Conservation (phyloP, 2,113 vertebrate species). For the Hoplias malabaricus region DNA sequence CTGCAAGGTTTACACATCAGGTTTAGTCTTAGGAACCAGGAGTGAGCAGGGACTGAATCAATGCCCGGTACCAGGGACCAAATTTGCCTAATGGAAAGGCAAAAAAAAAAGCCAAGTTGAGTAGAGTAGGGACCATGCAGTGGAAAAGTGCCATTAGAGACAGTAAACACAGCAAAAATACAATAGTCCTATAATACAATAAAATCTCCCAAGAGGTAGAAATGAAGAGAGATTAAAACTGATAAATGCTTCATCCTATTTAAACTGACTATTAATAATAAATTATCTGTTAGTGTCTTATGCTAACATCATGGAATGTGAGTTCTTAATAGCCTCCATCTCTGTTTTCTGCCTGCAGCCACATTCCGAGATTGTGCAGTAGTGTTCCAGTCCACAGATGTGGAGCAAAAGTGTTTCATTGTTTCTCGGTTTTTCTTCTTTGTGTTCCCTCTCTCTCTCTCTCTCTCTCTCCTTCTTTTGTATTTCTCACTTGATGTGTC, state of each 20-base stretch:
- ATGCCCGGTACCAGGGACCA: too few species aligned
- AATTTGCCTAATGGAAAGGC: too few species aligned
- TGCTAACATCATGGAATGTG: not conserved
- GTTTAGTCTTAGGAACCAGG: too few species aligned
- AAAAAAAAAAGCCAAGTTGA: too few species aligned
- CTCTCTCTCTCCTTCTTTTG: slow-evolving; percentile 21
- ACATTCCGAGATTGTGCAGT: not conserved
- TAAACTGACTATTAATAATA: not conserved
- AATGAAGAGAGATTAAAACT: not conserved
- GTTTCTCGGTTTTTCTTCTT: not conserved
- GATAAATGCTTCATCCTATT: not conserved
- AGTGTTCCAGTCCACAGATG: not conserved
- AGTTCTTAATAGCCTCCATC: not conserved
- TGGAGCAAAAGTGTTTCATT: not conserved
- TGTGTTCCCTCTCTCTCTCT: not conserved
- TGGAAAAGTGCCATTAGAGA: too few species aligned
- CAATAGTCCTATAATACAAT: not conserved
- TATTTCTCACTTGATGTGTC: too few species aligned
- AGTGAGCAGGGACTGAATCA: too few species aligned
- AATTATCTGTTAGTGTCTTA: not conserved
- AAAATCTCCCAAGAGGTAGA: not conserved
- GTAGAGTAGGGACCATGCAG: too few species aligned
- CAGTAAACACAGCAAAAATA: not conserved
- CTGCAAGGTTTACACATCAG: too few species aligned
- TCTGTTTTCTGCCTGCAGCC: not conserved